phyloP scores from a whole-genome alignment of 2,888 invertebrate species.

The Lottia gigantea region DNA sequence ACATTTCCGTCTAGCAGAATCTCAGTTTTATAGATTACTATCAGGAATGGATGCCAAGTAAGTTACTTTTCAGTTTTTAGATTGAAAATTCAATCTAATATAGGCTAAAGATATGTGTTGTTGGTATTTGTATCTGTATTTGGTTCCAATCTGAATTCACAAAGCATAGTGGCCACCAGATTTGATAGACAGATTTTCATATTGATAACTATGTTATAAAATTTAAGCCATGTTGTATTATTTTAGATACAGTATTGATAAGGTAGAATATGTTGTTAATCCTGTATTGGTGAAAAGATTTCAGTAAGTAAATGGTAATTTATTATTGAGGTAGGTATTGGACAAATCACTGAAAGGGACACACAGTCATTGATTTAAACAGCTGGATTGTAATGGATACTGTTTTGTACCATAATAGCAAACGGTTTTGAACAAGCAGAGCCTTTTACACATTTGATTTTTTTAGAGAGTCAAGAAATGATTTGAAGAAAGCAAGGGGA shows the following conservation, averaged over 20 bases:
- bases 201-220: too few species aligned
- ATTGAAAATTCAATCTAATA: neutral
- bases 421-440: too few species aligned
- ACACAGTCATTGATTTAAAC: too few species aligned
- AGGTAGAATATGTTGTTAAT: conserved; percentile 57
- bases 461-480: conserved; percentile 45
- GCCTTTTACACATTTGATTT: too few species aligned
- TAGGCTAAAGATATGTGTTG: neutral
- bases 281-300: conserved; percentile 43
- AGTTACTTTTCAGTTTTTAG: neutral
- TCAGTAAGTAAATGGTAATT: conserved; percentile 37
- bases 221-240: neutral
- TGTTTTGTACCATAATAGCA: too few species aligned
- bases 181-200: too few species aligned
- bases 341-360: too few species aligned
- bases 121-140: neutral
- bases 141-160: neutral
- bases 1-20: conserved; percentile 62
- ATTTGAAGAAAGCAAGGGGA: conserved; percentile 48
- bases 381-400: too few species aligned
- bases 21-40: conserved; percentile 60
- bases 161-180: too few species aligned
- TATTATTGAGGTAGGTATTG: too few species aligned
- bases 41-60: conserved; percentile 27
- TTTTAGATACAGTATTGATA: conserved; percentile 38